Conservation (phyloP, 2,797 vertebrate genomes). For the Pangasius larnaudii region DNA sequence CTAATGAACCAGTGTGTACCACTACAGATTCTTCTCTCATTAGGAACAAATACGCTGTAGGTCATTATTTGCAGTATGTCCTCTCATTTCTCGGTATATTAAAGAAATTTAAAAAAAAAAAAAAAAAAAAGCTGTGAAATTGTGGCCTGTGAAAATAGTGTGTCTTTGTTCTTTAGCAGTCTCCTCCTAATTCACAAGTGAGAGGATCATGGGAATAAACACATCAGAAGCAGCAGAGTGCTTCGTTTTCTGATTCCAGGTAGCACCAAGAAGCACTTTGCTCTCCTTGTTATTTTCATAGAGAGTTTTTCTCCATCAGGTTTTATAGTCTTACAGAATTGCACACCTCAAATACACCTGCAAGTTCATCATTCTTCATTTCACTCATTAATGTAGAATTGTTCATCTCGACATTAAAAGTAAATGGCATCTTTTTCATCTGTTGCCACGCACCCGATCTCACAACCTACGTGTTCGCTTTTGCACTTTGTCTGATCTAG, state of each 20-base stretch:
- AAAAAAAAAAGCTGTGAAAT: not conserved
- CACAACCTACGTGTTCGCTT: constrained; percentile 15
- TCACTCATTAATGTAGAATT: constrained; percentile 8
- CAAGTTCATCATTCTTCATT: constrained; percentile 7
- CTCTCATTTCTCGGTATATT: constrained; percentile 36
- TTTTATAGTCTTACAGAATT: not conserved
- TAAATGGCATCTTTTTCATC: constrained; percentile 41
- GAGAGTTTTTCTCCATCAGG: not conserved
- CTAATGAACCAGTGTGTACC: constrained; percentile 36
- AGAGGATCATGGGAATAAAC: constrained; percentile 18
- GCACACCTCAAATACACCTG: not conserved
- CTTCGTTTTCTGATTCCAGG: not conserved
- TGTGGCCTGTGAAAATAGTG: not conserved
- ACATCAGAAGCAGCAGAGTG: not conserved
- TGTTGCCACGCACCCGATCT: not conserved
- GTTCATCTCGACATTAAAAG: constrained; percentile 33
- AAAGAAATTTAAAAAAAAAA: not conserved
- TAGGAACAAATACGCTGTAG: constrained; percentile 36
- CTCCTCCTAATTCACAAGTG: constrained; percentile 8
- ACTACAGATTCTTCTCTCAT: constrained; percentile 43
- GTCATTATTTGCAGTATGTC: constrained; percentile 36
- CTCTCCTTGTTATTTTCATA: not conserved
- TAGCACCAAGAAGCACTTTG: not conserved
- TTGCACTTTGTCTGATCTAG: constrained; percentile 43
- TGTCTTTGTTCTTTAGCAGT: constrained; percentile 8